phyloP scores from a whole-genome alignment of 2,113 vertebrate species.

The Mus spicilegus region DNA sequence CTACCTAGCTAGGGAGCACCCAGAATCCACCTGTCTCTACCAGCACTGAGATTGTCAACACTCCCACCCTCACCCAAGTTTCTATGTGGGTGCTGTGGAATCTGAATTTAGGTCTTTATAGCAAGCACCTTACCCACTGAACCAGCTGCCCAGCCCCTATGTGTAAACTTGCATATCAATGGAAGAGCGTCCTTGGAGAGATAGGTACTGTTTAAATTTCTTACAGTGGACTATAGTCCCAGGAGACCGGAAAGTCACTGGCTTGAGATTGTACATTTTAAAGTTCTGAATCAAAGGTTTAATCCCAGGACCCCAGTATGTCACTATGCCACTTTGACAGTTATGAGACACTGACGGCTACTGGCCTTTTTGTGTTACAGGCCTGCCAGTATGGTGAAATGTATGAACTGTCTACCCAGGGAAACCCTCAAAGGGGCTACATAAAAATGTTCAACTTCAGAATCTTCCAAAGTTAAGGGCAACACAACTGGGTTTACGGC shows the following conservation, averaged over 20 bases:
- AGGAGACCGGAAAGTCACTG: background rate
- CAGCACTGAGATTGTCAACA: background rate
- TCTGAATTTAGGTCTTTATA: background rate
- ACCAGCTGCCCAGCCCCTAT: background rate
- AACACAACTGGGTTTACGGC: background rate
- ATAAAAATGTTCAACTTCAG: background rate
- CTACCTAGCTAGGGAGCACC: background rate
- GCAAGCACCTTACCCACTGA: background rate
- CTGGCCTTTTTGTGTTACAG: background rate
- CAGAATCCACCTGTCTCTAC: background rate
- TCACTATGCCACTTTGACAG: too few species aligned
- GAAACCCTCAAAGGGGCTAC: background rate
- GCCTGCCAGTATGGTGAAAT: background rate
- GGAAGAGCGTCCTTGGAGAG: background rate
- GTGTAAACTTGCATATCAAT: background rate
- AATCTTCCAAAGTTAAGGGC: background rate
- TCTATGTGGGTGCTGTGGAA: background rate
- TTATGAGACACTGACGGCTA: background rate
- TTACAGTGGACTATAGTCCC: background rate
- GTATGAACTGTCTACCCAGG: background rate
- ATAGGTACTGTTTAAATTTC: background rate
- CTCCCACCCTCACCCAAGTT: background rate
- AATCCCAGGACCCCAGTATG: background rate
- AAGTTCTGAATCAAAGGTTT: conserved; percentile 5
- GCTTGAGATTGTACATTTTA: background rate